These are phyloP conservation scores for Lampris incognitus DNA, from an alignment of 2,113 vertebrate species.

Conservation along the genomic window DNA sequence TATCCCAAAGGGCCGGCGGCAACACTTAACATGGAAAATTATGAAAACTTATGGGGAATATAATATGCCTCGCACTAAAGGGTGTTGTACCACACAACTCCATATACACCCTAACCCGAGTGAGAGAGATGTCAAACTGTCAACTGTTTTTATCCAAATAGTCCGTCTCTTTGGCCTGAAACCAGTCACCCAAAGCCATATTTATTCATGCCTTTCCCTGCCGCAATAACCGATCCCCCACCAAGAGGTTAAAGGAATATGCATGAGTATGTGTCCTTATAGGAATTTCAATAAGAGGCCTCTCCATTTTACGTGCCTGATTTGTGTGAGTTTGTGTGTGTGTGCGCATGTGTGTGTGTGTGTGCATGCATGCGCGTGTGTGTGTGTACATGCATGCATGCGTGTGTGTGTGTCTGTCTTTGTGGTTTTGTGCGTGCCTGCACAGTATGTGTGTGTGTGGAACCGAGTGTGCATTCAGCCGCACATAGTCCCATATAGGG, in stretches of 20 bases:
- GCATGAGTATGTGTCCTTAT: constrained; percentile 27
- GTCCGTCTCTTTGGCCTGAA: constrained; percentile 40
- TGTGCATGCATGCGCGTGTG: background rate
- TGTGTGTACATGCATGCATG: constrained; percentile 11
- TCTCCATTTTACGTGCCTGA: constrained; percentile 19
- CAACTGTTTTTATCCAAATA: constrained; percentile 37
- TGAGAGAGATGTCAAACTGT: constrained; percentile 59
- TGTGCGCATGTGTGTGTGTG: constrained; percentile 13
- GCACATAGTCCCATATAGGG: too few relatives aligned
- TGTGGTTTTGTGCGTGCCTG: constrained; percentile 3
- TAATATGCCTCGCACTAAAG: constrained; percentile 4
- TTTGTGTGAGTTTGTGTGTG: background rate
- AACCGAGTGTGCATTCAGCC: background rate
- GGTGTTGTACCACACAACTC: background rate
- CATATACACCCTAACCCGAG: background rate
- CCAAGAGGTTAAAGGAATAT: constrained; percentile 44
- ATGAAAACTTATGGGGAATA: constrained; percentile 16
- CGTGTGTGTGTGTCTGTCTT: background rate
- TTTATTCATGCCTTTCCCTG: constrained; percentile 57
- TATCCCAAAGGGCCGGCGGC: constrained; percentile 22
- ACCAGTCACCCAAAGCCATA: constrained; percentile 46
- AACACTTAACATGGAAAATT: constrained; percentile 29
- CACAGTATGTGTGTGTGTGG: background rate
- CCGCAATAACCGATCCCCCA: constrained; percentile 46
- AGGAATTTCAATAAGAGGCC: constrained; percentile 18